phyloP scores from a whole-genome alignment of 2,113 vertebrate species.

The Pitta sordida region DNA sequence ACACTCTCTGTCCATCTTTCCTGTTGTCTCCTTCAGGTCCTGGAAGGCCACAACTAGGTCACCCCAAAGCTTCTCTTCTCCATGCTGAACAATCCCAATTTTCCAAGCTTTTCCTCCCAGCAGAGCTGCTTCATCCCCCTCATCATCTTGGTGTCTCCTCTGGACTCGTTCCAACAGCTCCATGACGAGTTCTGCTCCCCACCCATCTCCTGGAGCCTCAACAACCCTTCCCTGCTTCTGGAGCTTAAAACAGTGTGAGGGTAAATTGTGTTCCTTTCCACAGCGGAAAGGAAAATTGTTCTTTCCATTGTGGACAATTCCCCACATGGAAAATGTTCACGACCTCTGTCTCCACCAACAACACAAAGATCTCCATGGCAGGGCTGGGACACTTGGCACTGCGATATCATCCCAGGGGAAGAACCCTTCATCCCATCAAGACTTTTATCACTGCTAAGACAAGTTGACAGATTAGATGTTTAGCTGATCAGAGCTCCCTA shows the following conservation, averaged over 20 bases:
- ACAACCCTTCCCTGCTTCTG: neutral
- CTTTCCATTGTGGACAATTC: neutral
- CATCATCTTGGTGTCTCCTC: fast-evolving
- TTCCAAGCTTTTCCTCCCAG: no score
- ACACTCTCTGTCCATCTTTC: no score
- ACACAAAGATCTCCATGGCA: neutral
- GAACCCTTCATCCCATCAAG: neutral
- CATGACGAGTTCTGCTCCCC: neutral
- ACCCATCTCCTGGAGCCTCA: neutral
- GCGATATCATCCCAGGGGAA: neutral
- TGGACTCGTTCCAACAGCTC: fast-evolving
- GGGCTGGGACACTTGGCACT: neutral
- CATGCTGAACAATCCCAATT: no score
- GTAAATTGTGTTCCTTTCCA: no score
- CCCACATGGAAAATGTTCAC: neutral
- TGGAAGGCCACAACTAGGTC: no score
- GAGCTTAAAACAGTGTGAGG: neutral
- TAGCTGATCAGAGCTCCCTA: neutral
- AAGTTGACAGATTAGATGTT: neutral
- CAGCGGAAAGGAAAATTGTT: no score
- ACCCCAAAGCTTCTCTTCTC: no score
- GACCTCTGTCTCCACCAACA: neutral
- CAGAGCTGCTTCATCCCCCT: neutral
- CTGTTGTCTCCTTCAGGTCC: no score
- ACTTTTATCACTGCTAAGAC: neutral